Percentiles rank a stretch among this genome's conserved stretches.
Conservation (phyloP, 2,797 vertebrate species). For the Labroides dimidiatus region DNA sequence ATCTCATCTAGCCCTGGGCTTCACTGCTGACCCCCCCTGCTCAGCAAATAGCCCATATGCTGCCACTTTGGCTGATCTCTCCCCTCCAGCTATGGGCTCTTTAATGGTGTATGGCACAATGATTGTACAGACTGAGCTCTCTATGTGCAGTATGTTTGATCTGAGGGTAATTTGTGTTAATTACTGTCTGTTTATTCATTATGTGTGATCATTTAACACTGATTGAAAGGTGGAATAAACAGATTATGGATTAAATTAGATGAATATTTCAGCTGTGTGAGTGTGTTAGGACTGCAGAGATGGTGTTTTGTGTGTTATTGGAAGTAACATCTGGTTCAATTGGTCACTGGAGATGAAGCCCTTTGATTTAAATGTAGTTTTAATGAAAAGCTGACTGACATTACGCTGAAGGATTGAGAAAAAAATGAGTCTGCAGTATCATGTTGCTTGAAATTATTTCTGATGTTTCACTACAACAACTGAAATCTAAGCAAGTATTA, state of each 20-base stretch:
- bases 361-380: constrained; percentile 4
- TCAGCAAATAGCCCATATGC: constrained; percentile 38
- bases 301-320: constrained; percentile 3
- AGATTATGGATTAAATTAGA: constrained; percentile 22
- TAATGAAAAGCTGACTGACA: constrained; percentile 7
- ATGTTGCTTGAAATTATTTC: too few species aligned
- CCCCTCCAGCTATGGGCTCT: constrained; percentile 40
- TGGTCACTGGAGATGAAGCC: neutral
- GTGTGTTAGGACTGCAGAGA: neutral
- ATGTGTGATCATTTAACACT: constrained; percentile 27
- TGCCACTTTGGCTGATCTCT: constrained; percentile 37
- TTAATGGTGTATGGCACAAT: constrained; percentile 14
- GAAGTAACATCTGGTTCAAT: constrained; percentile 6
- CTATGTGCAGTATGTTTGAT: constrained; percentile 21
- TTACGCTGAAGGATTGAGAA: neutral
- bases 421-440: neutral
- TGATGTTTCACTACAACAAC: too few species aligned
- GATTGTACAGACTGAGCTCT: constrained; percentile 30
- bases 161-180: constrained; percentile 35
- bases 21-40: neutral
- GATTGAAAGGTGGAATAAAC: constrained; percentile 22
- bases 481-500: too few species aligned
- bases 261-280: neutral
- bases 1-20: constrained; percentile 1
- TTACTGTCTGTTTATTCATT: constrained; percentile 40